These are phyloP conservation scores for Himantopus leucocephalus DNA, from an alignment of 2,113 vertebrate species.

Conservation along the genomic window DNA sequence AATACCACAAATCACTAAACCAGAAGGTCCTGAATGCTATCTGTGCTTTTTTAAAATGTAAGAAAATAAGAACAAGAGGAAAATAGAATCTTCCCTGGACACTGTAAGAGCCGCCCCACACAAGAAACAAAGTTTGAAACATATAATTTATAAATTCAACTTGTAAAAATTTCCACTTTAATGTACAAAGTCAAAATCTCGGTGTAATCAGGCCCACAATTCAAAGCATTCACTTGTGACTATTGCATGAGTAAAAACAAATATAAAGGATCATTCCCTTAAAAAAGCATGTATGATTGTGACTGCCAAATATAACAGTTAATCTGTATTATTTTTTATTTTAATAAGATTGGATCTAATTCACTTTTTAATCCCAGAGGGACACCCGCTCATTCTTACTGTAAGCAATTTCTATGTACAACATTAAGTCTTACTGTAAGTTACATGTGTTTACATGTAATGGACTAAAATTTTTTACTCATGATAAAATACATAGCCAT, in stretches of 20 bases:
- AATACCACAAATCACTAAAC: neutral
- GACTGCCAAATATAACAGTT: conserved; percentile 38
- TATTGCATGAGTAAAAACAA: neutral
- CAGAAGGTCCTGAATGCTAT: neutral
- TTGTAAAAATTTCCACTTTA: neutral
- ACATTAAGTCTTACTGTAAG: neutral
- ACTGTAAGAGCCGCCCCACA: neutral
- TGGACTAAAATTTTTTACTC: neutral
- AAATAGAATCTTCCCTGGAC: neutral
- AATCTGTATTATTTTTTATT: conserved; percentile 29
- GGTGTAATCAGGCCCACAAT: neutral
- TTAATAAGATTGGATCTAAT: neutral
- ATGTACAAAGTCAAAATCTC: neutral
- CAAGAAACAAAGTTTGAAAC: neutral
- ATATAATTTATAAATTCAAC: neutral
- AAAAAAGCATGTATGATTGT: neutral
- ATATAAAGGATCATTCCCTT: neutral
- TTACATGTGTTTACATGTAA: neutral
- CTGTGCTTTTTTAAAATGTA: neutral
- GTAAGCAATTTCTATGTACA: neutral
- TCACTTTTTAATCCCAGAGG: conserved; percentile 4
- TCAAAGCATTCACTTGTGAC: neutral
- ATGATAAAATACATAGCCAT: neutral
- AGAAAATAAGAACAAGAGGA: neutral
- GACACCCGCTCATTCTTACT: neutral